Evolutionary conservation across 37 sponge, comb jelly and placozoan species (phyloP).

Genomic region (Crambe crambe): DNA sequence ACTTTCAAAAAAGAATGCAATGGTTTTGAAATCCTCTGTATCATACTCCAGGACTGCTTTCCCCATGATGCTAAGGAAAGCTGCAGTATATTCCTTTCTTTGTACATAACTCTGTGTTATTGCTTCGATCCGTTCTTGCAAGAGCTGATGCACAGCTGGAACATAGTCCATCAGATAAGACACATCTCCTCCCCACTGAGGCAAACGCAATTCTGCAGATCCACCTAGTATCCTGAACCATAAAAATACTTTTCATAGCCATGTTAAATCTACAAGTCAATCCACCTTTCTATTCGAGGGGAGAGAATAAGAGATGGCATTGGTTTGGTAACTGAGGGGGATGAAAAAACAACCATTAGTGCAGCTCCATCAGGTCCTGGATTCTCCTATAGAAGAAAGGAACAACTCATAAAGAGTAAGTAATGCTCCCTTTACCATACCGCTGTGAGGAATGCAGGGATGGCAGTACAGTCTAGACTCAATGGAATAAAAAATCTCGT

Average conservation of each 20-base stretch:
- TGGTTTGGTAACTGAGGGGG: conserved; percentile 49
- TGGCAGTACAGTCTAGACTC: conserved; percentile 28
- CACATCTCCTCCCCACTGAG: conserved; percentile 63
- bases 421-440: conserved; percentile 18
- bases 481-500: conserved; percentile 66
- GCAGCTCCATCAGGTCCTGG: conserved; percentile 55
- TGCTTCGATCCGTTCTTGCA: conserved; percentile 59
- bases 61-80: conserved; percentile 61
- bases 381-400: conserved; percentile 29
- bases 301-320: conserved; percentile 47
- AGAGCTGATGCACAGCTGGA: conserved; percentile 42
- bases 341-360: conserved; percentile 44
- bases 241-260: not conserved
- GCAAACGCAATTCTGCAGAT: conserved; percentile 27
- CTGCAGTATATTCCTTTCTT: conserved; percentile 69
- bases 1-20: conserved; percentile 70
- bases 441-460: conserved; percentile 59
- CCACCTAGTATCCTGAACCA: conserved; percentile 46
- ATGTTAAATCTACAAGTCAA: too few relatives aligned
- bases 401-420: not conserved
- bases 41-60: conserved; percentile 78
- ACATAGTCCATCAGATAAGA: conserved; percentile 84
- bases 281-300: conserved; percentile 50
- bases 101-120: conserved; percentile 48
- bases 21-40: conserved; percentile 64